Evolutionary conservation across 2,797 vertebrate species (phyloP).

Genomic region (Agapornis canus): DNA sequence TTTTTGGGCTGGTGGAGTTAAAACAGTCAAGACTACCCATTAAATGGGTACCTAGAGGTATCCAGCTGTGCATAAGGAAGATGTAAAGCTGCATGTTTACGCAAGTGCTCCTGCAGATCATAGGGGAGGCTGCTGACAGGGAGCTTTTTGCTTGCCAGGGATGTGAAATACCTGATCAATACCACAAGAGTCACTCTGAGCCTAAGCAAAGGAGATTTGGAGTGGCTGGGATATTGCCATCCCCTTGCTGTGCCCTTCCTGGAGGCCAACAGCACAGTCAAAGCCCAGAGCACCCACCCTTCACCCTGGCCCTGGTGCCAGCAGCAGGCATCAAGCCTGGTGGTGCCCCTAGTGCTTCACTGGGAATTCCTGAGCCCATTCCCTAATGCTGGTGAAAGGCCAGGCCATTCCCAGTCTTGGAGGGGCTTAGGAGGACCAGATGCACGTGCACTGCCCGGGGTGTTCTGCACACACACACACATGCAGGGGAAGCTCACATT

Average conservation of each 20-base stretch:
- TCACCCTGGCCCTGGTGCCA: neutral
- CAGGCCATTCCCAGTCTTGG: neutral
- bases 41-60: neutral
- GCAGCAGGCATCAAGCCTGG: neutral
- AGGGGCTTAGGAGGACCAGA: neutral
- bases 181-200: neutral
- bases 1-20: neutral
- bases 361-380: neutral
- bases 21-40: rapidly evolving
- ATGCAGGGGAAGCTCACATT: neutral
- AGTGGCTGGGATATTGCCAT: neutral
- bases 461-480: rapidly evolving
- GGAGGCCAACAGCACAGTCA: neutral
- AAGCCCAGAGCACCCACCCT: neutral
- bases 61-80: neutral
- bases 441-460: rapidly evolving
- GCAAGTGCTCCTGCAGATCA: neutral
- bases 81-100: neutral
- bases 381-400: neutral
- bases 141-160: neutral
- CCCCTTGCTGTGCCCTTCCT: neutral
- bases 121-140: neutral
- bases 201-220: neutral
- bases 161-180: neutral
- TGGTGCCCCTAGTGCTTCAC: rapidly evolving